These are phyloP conservation scores for Fopius arisanus DNA, from an alignment of 1,140 invertebrate species.

Conservation along the genomic window DNA sequence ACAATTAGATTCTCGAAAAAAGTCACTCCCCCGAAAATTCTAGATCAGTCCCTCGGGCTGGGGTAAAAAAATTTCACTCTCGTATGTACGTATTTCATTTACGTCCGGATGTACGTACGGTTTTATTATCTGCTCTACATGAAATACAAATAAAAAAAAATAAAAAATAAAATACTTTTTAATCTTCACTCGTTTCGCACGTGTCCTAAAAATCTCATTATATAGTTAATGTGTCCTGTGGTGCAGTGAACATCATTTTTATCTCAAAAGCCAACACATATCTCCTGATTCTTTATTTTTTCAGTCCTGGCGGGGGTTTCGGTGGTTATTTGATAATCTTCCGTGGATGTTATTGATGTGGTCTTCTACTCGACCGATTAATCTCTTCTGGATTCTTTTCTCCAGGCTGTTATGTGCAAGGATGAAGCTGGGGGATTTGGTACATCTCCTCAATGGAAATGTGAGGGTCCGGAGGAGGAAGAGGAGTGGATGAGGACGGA, in stretches of 20 bases:
- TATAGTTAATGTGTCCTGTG: constrained; percentile 9
- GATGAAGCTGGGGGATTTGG: neutral
- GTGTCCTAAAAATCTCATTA: constrained; percentile 37
- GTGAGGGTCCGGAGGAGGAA: neutral
- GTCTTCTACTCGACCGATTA: constrained; percentile 7
- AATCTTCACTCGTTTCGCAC: neutral
- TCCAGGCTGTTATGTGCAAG: neutral
- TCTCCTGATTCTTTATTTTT: neutral
- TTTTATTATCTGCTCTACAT: too few species aligned
- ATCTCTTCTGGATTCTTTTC: neutral
- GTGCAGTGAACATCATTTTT: neutral
- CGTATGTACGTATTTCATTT: too few species aligned
- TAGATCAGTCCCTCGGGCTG: too few species aligned
- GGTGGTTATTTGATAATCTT: neutral
- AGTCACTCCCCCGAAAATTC: too few species aligned
- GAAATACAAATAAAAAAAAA: too few species aligned
- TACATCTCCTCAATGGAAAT: neutral
- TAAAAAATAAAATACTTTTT: neutral
- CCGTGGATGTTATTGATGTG: constrained; percentile 12
- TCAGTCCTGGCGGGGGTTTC: neutral
- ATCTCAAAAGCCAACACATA: neutral
- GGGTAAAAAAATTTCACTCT: too few species aligned
- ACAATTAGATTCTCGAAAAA: too few species aligned
- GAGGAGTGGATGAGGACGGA: neutral
- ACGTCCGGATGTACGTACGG: too few species aligned